Percentiles rank a stretch among this genome's conserved stretches.
These are phyloP conservation scores for Corythornis madagascariensis DNA, from an alignment of 2,113 vertebrate species.

Conservation along the genomic window DNA sequence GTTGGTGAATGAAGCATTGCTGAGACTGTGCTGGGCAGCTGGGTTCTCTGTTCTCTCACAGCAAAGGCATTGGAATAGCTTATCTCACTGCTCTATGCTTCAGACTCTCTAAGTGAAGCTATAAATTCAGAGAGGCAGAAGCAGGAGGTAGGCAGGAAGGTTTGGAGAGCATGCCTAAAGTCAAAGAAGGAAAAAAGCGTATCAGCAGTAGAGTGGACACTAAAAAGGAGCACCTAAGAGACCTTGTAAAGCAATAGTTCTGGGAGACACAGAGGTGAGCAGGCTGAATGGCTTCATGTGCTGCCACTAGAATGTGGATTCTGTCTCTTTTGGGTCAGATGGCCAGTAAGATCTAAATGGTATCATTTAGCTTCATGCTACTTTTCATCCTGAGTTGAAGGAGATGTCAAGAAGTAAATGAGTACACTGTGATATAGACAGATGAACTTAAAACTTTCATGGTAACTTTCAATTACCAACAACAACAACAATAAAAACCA, in stretches of 20 bases:
- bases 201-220: background rate
- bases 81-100: background rate
- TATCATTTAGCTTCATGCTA: background rate
- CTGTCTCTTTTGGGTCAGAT: background rate
- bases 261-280: background rate
- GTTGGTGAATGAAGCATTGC: background rate
- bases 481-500: background rate
- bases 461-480: background rate
- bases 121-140: background rate
- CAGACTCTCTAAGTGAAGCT: background rate
- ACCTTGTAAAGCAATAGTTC: background rate
- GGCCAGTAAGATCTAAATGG: background rate
- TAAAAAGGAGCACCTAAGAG: background rate
- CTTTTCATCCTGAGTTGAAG: background rate
- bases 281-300: background rate
- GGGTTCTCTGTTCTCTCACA: background rate
- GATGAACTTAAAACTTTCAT: background rate
- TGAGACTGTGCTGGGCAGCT: background rate
- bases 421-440: background rate
- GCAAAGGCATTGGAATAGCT: background rate
- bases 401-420: background rate
- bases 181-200: background rate
- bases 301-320: background rate
- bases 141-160: background rate
- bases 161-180: background rate